Base-by-base conservation (phyloP, 1,140 invertebrate species). In the Kradibia gibbosae region DNA sequence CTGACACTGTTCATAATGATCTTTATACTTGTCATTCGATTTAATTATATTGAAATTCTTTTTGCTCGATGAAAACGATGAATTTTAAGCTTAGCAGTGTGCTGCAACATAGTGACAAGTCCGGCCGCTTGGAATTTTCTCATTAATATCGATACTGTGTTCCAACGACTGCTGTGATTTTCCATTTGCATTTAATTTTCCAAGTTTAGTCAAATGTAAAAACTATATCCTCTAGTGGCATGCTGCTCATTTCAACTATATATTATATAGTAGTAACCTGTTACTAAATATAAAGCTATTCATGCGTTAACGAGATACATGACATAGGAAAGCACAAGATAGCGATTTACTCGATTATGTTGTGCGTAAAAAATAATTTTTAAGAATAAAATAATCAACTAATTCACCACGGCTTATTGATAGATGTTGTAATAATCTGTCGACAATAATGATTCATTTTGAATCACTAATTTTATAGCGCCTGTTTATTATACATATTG, bases 141-240 rank as follows among this genome's bases (percentile, higher is more conserved):
- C 60, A 65, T 65, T 65, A 65, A 65, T 65, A 65, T 65, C 60
- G 60, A 65, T 65, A 65, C 60, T 36, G 15, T 65, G 60, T 65
- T 65, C 60, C 31, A 65, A 2, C 31, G 20, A 36, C 60, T 36
- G 28, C 22, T 31, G 15, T 22, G 11, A 65, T 65, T 65, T 36
- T 65, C 10, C 31, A 65, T 36, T 65, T 36, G 60, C 31, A 65
- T 65, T 65, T 36, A 65, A 65, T 36, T 65, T 65, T 65, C 31
- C 31, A 65, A 36, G 60, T 65, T 65, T 65, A 34, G 60, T 36
- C 10, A 65, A 65, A 65, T 65, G 36, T 65, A 65, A 65, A 65
- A 65, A 65, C 60, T 65, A 36, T 34, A 65, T 36, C 60, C 60
- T 36, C 31, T 1, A 65, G 60, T 65, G 60, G 28, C 22, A 36